Evolutionary conservation across 2,888 invertebrate species (phyloP), one percentile per base, ranked within the genome.

Genomic region (Drosophila fungiperda): DNA sequence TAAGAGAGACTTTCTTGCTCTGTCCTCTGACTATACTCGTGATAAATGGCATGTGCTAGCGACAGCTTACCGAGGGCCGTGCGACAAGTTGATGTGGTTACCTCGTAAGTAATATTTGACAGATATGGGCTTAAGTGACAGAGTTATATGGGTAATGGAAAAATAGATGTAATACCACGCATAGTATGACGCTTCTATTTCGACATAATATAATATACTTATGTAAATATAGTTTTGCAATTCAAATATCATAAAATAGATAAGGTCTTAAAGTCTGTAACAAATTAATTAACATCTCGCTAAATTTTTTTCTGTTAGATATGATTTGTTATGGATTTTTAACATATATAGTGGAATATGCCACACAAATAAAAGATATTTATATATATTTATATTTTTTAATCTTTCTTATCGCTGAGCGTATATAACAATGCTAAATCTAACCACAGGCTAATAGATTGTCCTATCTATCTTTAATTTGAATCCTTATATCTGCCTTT

Each of bases 11-110:
- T 67, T 69, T 57, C 82, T 69, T 72, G 76, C 71, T 65, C 82
- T 68, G 66, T 49, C 64, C 64, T 58, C 66, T 55, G 59, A 54
- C 65, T 67, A 64, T 53, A 61, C 35, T 73, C 69, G 68, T 87
- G 88, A 85, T 78, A 83, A 69, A 83, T 76, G 78, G 68, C 90
- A 89, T 85, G 65, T 85, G 83, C 73, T 17, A 53, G 45, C 55
- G 76, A 82, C 82, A 68, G 63, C 55, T 66, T 6, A 60, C 38
- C 80, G 86, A 89, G 88, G 89, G 89, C 38, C n/a, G 88, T 40
- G 49, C 64, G 49, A 65, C 38, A 52, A 73, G 49, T 83, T 84
- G 42, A 33, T 45, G 2, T 8, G 42, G 33, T n/a, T 9, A 26
- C 17, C 29, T 29, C 9, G 20, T 35, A 15, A n/a, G 5, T 33